These are phyloP conservation scores for Nerophis lumbriciformis DNA, from an alignment of 2,113 vertebrate species.

Conservation along the genomic window DNA sequence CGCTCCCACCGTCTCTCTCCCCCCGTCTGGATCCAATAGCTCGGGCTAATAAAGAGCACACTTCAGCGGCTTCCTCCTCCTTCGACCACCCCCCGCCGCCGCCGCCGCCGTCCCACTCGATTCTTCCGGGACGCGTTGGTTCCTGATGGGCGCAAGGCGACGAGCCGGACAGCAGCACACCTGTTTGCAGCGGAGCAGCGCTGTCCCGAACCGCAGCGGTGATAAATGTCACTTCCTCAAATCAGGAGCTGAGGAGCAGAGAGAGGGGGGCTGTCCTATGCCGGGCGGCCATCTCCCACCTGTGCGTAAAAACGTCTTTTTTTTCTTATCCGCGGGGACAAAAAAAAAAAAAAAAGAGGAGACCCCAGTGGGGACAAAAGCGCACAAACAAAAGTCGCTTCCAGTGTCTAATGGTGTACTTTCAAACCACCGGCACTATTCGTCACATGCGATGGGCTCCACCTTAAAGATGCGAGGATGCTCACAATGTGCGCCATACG, in stretches of 20 bases:
- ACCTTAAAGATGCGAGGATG: slow-evolving; percentile 34
- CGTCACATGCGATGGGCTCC: slow-evolving; percentile 46
- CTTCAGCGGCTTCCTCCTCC: slow-evolving; percentile 50
- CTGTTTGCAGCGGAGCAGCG: slow-evolving; percentile 74
- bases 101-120: slow-evolving; percentile 53
- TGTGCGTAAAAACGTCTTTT: slow-evolving; percentile 69
- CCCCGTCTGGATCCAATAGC: slow-evolving; percentile 47
- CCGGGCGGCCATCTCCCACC: slow-evolving; percentile 74
- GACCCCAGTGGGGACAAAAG: slow-evolving; percentile 43
- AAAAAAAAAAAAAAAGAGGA: slow-evolving; percentile 11
- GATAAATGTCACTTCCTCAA: slow-evolving; percentile 75
- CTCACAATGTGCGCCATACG: slow-evolving; percentile 16
- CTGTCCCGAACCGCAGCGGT: slow-evolving; percentile 77
- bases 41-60: slow-evolving; percentile 61
- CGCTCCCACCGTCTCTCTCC: slow-evolving; percentile 24
- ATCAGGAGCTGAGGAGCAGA: slow-evolving; percentile 66
- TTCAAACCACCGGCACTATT: slow-evolving; percentile 53
- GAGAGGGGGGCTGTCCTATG: slow-evolving; percentile 72
- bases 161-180: slow-evolving; percentile 71
- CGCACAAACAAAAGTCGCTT: slow-evolving; percentile 50
- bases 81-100: slow-evolving; percentile 39
- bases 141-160: slow-evolving; percentile 29
- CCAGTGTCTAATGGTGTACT: slow-evolving; percentile 62
- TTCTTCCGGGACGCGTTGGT: slow-evolving; percentile 42
- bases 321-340: slow-evolving; percentile 17